These are phyloP conservation scores for Liparis tanakae DNA, from an alignment of 2,797 vertebrate species.

Conservation along the genomic window DNA sequence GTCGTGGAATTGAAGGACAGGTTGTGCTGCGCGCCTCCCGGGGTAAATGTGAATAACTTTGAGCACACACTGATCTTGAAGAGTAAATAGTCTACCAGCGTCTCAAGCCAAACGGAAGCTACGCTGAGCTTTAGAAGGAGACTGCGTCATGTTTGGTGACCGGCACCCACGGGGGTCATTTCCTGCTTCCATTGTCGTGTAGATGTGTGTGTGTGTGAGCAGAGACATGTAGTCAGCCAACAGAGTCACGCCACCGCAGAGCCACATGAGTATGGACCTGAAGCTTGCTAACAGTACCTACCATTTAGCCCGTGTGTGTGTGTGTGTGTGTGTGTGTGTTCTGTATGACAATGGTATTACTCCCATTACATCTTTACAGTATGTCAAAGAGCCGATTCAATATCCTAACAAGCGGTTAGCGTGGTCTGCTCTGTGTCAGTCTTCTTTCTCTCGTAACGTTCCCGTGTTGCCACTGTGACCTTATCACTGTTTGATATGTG, in stretches of 20 bases:
- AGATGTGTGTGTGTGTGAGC: not conserved
- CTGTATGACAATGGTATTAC: not conserved
- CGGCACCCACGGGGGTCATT: not conserved
- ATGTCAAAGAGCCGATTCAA: not conserved
- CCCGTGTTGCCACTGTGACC: constrained; percentile 12
- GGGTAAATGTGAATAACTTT: not conserved
- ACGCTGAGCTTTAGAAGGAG: not conserved
- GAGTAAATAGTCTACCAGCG: not conserved
- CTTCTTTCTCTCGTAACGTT: not conserved
- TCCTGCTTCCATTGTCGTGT: not conserved
- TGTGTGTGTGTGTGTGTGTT: no score
- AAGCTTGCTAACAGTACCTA: no score
- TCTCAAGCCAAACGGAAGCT: not conserved
- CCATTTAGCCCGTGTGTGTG: no score
- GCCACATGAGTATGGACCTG: no score
- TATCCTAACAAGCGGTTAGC: not conserved
- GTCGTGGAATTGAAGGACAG: not conserved
- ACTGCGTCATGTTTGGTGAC: not conserved
- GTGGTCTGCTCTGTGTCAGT: not conserved
- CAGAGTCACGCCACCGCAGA: no score
- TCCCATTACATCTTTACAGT: not conserved
- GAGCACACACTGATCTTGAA: not conserved
- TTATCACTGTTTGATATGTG: constrained; percentile 26
- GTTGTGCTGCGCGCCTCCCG: not conserved
- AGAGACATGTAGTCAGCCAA: not conserved